phyloP scores from a whole-genome alignment of 92 coral and sea anemone species.

The Chrysogorgia sp. region DNA sequence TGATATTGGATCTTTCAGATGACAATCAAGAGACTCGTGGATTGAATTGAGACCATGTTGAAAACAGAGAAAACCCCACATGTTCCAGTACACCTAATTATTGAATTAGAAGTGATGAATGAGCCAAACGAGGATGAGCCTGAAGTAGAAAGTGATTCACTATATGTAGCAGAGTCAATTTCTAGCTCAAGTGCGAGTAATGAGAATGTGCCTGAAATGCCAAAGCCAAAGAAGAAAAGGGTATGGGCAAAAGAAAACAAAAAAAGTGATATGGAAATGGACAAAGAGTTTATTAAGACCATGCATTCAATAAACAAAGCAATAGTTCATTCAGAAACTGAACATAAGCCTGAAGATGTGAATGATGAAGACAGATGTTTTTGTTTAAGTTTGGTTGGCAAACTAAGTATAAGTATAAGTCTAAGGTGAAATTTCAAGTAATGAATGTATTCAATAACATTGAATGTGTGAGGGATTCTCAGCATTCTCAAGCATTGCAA shows the following conservation, averaged over 20 bases:
- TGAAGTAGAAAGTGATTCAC: too few species aligned
- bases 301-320: slow-evolving; percentile 26
- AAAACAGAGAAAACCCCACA: too few species aligned
- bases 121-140: too few species aligned
- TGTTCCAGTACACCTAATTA: too few species aligned
- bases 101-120: too few species aligned
- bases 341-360: slow-evolving; percentile 20
- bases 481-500: slow-evolving; percentile 9
- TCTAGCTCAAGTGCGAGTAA: not conserved
- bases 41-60: too few species aligned
- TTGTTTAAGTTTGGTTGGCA: slow-evolving; percentile 1
- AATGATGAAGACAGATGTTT: slow-evolving; percentile 35
- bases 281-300: slow-evolving; percentile 33
- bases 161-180: too few species aligned
- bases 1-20: too few species aligned
- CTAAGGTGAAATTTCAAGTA: slow-evolving; percentile 44
- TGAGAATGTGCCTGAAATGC: not conserved
- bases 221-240: slow-evolving; percentile 21
- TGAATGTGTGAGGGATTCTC: slow-evolving; percentile 41
- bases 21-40: too few species aligned
- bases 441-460: slow-evolving; percentile 42
- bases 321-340: slow-evolving; percentile 19
- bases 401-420: slow-evolving; percentile 5
- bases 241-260: slow-evolving; percentile 29
- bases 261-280: slow-evolving; percentile 9